Evolutionary conservation across 2,113 vertebrate species (phyloP).

Genomic region (Anguilla rostrata): DNA sequence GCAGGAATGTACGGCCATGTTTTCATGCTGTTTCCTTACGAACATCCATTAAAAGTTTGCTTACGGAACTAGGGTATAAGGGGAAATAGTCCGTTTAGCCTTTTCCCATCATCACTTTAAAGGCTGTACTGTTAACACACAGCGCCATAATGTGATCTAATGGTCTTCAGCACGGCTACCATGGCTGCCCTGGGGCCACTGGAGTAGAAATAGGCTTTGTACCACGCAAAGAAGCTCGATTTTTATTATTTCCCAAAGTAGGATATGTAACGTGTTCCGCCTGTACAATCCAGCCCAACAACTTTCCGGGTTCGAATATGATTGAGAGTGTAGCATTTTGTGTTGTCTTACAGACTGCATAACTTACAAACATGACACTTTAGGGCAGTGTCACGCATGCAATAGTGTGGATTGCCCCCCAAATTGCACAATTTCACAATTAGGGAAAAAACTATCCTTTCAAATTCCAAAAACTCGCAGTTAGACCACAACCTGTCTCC

Average conservation of each 20-base stretch:
- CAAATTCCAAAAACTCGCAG: neutral
- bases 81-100: neutral
- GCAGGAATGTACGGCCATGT: constrained; percentile 29
- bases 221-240: constrained; percentile 57
- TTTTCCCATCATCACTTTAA: neutral
- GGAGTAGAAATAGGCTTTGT: constrained; percentile 35
- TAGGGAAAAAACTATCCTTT: constrained; percentile 8
- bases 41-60: neutral
- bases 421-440: neutral
- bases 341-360: neutral
- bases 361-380: neutral
- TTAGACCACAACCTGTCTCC: constrained; percentile 25
- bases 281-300: neutral
- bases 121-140: neutral
- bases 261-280: constrained; percentile 36
- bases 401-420: neutral
- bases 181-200: constrained; percentile 26
- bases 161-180: constrained; percentile 44
- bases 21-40: neutral
- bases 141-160: constrained; percentile 46
- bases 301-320: neutral
- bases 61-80: neutral
- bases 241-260: constrained; percentile 44
- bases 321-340: neutral
- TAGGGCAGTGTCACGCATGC: neutral